Percentiles rank a stretch among this genome's conserved stretches.
Conservation (phyloP, 2,888 invertebrate genomes). For the Amphipyra berbera region DNA sequence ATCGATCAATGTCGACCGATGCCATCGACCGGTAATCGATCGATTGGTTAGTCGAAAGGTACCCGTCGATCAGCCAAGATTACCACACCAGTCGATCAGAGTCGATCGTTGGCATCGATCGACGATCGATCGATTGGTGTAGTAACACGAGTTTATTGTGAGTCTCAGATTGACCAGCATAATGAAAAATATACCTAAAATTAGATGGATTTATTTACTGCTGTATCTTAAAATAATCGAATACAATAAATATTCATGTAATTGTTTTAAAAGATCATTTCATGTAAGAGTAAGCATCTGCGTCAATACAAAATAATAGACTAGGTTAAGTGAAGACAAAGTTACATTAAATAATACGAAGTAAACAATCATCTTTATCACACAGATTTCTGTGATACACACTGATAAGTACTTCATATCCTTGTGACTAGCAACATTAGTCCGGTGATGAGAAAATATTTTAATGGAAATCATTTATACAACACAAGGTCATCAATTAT, state of each 20-base stretch:
- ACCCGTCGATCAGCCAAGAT: too few species aligned
- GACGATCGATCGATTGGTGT: too few species aligned
- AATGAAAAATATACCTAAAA: background rate
- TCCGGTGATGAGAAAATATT: background rate
- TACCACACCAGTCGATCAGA: too few species aligned
- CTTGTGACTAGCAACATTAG: conserved; percentile 3
- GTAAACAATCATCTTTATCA: background rate
- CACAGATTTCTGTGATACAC: too few species aligned
- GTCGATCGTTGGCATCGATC: too few species aligned
- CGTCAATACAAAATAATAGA: conserved; percentile 15
- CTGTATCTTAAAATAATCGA: background rate
- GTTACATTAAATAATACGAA: conserved; percentile 2
- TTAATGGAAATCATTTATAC: background rate
- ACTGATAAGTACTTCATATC: conserved; percentile 1
- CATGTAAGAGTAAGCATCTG: too few species aligned
- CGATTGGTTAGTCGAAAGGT: too few species aligned
- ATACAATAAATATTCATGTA: conserved; percentile 5
- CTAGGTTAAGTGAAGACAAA: conserved; percentile 28
- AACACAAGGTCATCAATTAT: too few species aligned
- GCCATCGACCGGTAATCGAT: too few species aligned
- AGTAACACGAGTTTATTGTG: too few species aligned
- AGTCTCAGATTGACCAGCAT: background rate
- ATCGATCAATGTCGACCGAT: too few species aligned
- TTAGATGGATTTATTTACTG: conserved; percentile 19
- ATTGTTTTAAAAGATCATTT: too few species aligned